These are phyloP conservation scores for Apodemia hepburni DNA, from an alignment of 2,888 invertebrate species.

Conservation along the genomic window DNA sequence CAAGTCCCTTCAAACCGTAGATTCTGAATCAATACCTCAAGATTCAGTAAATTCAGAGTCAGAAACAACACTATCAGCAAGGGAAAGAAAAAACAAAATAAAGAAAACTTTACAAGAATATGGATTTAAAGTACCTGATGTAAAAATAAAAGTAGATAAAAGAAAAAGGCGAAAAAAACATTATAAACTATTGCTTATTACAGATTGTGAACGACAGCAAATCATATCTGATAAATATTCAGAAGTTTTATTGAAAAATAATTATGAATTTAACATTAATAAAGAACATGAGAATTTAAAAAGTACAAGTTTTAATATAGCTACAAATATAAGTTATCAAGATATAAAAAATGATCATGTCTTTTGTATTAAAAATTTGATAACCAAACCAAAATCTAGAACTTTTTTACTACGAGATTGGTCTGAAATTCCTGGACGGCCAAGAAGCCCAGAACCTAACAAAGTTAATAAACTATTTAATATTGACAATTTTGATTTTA, in stretches of 20 bases:
- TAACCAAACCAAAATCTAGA: conserved; percentile 57
- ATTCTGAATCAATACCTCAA: conserved; percentile 21
- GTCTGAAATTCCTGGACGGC: conserved; percentile 82
- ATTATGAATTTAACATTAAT: conserved; percentile 17
- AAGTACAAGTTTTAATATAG: conserved; percentile 42
- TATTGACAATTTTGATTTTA: conserved; percentile 52
- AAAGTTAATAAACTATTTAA: conserved; percentile 37
- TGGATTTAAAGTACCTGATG: conserved; percentile 76
- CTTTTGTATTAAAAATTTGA: conserved; percentile 65
- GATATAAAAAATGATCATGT: conserved; percentile 44
- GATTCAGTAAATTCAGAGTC: conserved; percentile 28
- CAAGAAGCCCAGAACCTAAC: conserved; percentile 66
- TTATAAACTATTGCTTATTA: conserved; percentile 49
- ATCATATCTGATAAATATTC: conserved; percentile 54
- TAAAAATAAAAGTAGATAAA: conserved; percentile 42
- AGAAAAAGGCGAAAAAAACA: conserved; percentile 44
- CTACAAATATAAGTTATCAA: conserved; percentile 49
- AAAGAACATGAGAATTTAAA: conserved; percentile 25
- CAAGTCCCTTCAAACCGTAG: conserved; percentile 66
- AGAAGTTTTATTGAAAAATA: conserved; percentile 46
- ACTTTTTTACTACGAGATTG: conserved; percentile 79
- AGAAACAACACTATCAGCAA: conserved; percentile 37
- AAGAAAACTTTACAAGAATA: conserved; percentile 80
- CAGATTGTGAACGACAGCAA: conserved; percentile 51
- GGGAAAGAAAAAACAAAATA: conserved; percentile 56